Percentiles rank a stretch among this genome's conserved stretches.
phyloP scores from a whole-genome alignment of 2,888 invertebrate species.

The Pristionchus exspectatus region DNA sequence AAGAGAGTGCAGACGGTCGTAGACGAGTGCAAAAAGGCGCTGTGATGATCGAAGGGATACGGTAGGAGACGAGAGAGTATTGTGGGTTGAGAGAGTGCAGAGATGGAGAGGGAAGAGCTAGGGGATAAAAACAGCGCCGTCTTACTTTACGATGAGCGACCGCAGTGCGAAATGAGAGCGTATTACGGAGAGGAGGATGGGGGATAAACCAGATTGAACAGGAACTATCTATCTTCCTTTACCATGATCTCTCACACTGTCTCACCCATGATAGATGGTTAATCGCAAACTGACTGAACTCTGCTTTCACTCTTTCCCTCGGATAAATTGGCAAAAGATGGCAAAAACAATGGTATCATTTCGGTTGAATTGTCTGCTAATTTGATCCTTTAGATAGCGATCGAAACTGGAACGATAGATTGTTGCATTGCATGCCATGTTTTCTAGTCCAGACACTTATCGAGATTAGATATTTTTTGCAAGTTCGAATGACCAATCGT shows the following conservation, averaged over 20 bases:
- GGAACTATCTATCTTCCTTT: background rate
- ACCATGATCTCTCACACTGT: background rate
- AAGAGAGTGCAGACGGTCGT: constrained; percentile 1
- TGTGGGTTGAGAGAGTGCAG: background rate
- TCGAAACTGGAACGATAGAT: background rate
- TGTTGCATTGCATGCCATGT: background rate
- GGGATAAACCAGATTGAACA: background rate
- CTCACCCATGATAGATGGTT: background rate
- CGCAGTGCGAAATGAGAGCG: constrained; percentile 37
- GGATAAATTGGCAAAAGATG: background rate
- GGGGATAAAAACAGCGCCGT: constrained; percentile 11
- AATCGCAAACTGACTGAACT: constrained; percentile 26
- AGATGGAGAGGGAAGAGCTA: constrained; percentile 16
- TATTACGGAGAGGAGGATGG: background rate
- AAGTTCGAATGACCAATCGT: background rate
- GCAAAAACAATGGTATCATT: background rate
- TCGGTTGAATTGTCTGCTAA: background rate
- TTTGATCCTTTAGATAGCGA: background rate
- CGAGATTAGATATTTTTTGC: constrained; percentile 15
- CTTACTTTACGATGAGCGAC: constrained; percentile 1
- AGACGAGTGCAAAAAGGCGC: background rate
- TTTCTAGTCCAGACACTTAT: background rate
- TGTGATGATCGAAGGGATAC: constrained; percentile 17
- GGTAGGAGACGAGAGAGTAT: background rate
- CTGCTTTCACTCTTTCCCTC: background rate